Evolutionary conservation across 1,140 invertebrate species (phyloP), one percentile per base, ranked within the genome.

Genomic region (Himalopsyche phryganea): DNA sequence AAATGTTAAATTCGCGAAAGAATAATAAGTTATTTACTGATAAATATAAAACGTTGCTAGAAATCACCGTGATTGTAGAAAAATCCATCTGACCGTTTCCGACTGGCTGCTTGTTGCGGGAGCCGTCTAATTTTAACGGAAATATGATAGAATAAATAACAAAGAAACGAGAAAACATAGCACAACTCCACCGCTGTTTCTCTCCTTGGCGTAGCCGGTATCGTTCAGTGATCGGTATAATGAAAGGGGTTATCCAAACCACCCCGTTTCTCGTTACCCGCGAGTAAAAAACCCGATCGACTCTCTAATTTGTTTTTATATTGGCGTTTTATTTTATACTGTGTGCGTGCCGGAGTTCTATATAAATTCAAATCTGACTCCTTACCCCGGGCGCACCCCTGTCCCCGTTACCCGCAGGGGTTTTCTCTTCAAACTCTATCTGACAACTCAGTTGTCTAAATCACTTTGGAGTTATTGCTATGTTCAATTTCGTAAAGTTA

Each of bases 281-380:
- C 50, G 28, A 40, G 51, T 28, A 50, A 50, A 54, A 62, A 55
- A 54, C 50, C 61, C 61, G 61, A 63, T 63, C 61, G 61, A 50
- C 51, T 63, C 61, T 63, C 61, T 63, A 63, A 63, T 63, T 63
- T 63, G 61, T 63, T 63, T 63, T 63, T 63, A 59, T 63, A 63
- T 63, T 63, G 61, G 61, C 56, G 61, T 63, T 63, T 63, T 63
- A 63, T 63, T 63, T 63, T 63, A 59, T 63, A 63, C 61, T 50
- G 54, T 55, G 55, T 63, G 60, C 60, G 60, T 63, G 60, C 60
- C 52, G 51, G 51, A 50, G 36, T 59, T 56, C 61, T 63, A 63
- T 63, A 59, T 63, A 63, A 63, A 63, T 63, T 63, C 57, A 63
- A 63, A 63, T 63, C 61, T 51, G 40, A 45, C 40, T 42, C 49